Percentiles rank a stretch among this genome's conserved stretches.
phyloP scores from a whole-genome alignment of 2,113 vertebrate genomes.

The Corythoichthys intestinalis region DNA sequence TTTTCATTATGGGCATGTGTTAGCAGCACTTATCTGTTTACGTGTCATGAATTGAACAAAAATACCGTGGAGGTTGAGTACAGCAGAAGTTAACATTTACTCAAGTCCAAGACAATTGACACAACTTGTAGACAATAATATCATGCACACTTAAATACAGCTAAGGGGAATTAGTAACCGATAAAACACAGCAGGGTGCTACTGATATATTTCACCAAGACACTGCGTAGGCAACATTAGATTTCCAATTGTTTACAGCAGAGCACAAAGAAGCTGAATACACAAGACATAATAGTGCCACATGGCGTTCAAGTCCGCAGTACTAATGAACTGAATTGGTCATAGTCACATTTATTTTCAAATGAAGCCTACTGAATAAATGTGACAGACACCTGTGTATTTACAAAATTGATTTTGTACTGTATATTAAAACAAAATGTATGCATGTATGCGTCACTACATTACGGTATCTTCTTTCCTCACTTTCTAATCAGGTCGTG shows the following conservation, averaged over 20 bases:
- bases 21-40: background rate
- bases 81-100: background rate
- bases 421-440: background rate
- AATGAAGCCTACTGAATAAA: background rate
- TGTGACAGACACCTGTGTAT: background rate
- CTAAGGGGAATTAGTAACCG: background rate
- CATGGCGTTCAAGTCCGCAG: background rate
- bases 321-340: background rate
- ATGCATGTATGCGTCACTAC: background rate
- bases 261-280: background rate
- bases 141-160: background rate
- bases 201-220: background rate
- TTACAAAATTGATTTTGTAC: background rate
- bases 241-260: background rate
- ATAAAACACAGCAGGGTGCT: background rate
- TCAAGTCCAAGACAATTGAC: background rate
- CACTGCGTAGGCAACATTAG: background rate
- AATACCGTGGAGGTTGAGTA: background rate
- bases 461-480: background rate
- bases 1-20: background rate
- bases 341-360: background rate
- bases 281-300: background rate
- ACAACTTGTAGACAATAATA: background rate
- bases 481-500: conserved; percentile 80
- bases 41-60: background rate